Base-by-base conservation (phyloP, 2,888 invertebrate species). In the Tachina fera region DNA sequence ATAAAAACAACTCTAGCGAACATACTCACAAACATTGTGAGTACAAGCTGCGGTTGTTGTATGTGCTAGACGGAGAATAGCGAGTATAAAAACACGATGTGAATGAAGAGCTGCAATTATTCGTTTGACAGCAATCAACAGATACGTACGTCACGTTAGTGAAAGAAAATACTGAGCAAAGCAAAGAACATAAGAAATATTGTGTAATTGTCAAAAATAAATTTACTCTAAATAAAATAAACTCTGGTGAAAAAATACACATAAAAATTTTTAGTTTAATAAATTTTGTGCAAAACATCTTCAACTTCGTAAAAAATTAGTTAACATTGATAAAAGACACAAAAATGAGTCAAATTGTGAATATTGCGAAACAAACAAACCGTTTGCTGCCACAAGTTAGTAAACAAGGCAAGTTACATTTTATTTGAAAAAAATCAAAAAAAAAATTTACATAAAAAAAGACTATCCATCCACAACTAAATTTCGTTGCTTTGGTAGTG, bases 341-440 rank as follows among this genome's bases (percentile, higher is more conserved):
- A 22, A 76, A 68, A 86, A 88, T 88, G 88, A 88, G 86, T 87
- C 90, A 90, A 76, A 87, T 91, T 87, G 88, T 89, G 70, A 90
- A 89, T 76, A 65, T 86, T 16, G 71, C 79, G 19, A 87, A 86
- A 85, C 91, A 90, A 87, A 87, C 88, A 1, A 84, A 88, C 71
- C 89, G 90, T 13, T 87, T 88, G 78, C 80, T 88, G 83, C 90
- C 91, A 16, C 91, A 90, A 74, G 74, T 89, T 63, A 87, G 88
- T 80, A 90, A 89, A 70, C 91, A 91, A 90, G 90, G 91, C 90
- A 88, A 87, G 81, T 83, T 9, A 19, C 16, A n/a, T 8, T 39
- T n/a, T 1, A 41, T 16, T 9, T 16, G 16, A 10, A 10, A 9
- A 70, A 78, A 78, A 43, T 39, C n/a, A 47, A 58, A 56, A 22